A percentile compares a stretch with the other conserved stretches of the same genome.
phyloP scores from a whole-genome alignment of 2,888 invertebrate genomes.

The Nomada fabriciana region DNA sequence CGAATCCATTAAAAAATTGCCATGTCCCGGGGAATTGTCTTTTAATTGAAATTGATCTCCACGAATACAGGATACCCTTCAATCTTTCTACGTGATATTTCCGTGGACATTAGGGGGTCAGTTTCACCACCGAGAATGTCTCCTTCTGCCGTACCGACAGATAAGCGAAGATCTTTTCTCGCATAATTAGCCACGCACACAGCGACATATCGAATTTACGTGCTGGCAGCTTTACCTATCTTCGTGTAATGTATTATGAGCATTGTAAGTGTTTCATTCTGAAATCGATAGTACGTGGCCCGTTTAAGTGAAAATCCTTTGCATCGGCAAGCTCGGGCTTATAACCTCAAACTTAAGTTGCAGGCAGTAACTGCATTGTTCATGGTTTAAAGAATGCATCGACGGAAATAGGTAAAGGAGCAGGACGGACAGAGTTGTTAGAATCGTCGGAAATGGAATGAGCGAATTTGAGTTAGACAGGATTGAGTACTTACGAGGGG shows the following conservation, averaged over 20 bases:
- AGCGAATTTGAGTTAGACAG: conserved; percentile 14
- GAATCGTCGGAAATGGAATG: conserved; percentile 11
- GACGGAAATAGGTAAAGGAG: background rate
- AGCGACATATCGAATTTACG: background rate
- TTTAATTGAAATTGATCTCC: conserved; percentile 60
- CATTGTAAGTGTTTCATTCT: no score
- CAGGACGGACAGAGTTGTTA: background rate
- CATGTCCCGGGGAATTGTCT: conserved; percentile 44
- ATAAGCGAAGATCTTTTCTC: background rate
- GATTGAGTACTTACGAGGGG: conserved; percentile 41
- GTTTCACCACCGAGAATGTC: conserved; percentile 30
- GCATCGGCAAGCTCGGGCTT: background rate
- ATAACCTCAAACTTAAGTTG: conserved; percentile 32
- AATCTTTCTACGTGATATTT: conserved; percentile 32
- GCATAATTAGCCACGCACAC: no score
- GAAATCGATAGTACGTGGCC: no score
- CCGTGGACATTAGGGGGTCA: conserved; percentile 13
- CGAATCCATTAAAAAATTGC: conserved; percentile 72
- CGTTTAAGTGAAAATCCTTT: no score
- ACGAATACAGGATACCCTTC: conserved; percentile 28
- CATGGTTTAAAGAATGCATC: background rate
- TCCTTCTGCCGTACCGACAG: conserved; percentile 15
- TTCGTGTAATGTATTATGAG: no score
- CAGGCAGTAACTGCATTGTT: background rate
- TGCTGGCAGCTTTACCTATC: no score